Evolutionary conservation across 1,140 invertebrate genomes (phyloP).

Genomic region (Phymorhynchus buccinoides): DNA sequence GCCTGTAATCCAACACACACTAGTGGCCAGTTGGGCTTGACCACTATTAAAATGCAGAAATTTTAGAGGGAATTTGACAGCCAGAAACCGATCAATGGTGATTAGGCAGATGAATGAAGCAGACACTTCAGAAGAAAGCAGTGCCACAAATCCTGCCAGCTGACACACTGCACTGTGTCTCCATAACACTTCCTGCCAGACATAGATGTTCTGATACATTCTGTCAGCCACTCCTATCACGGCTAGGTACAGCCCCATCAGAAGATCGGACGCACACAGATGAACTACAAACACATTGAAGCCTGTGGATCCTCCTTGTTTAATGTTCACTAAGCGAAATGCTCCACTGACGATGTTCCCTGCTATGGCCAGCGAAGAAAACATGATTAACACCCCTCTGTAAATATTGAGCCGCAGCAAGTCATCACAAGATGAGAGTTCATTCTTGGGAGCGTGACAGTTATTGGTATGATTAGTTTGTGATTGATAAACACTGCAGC

Average conservation of each 20-base stretch:
- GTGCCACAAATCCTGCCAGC: slow-evolving; percentile 57
- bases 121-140: slow-evolving; percentile 58
- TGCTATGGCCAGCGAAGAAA: slow-evolving; percentile 40
- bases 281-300: slow-evolving; percentile 51
- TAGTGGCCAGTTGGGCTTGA: too few species aligned
- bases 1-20: too few species aligned
- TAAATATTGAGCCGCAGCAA: slow-evolving; percentile 38
- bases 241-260: slow-evolving; percentile 65
- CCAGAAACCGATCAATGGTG: too few species aligned
- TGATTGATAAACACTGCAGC: slow-evolving; percentile 40
- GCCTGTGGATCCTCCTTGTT: slow-evolving; percentile 36
- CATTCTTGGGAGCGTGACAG: slow-evolving; percentile 45
- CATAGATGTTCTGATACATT: slow-evolving; percentile 54
- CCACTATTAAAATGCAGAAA: too few species aligned
- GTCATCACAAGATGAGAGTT: slow-evolving; percentile 54
- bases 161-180: slow-evolving; percentile 51
- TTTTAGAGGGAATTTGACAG: too few species aligned
- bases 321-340: slow-evolving; percentile 25
- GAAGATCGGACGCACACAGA: slow-evolving; percentile 55
- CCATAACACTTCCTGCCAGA: slow-evolving; percentile 54
- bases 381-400: slow-evolving; percentile 41
- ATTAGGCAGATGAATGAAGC: too few species aligned
- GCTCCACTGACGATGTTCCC: slow-evolving; percentile 50
- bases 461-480: slow-evolving; percentile 28
- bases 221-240: slow-evolving; percentile 61